Evolutionary conservation across 2,888 invertebrate species (phyloP).

Genomic region (Siphlonurus alternatus): DNA sequence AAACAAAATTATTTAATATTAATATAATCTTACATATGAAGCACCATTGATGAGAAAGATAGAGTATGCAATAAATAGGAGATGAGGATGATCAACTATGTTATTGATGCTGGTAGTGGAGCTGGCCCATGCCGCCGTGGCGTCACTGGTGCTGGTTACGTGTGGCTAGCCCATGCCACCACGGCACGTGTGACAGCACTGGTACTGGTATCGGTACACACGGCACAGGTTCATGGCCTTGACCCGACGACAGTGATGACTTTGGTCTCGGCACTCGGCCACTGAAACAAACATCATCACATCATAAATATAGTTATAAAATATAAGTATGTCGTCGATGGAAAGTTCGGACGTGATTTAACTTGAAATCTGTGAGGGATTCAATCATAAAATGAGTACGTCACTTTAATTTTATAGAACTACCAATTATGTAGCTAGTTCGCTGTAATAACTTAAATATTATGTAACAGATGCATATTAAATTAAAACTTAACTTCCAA

Average conservation of each 20-base stretch:
- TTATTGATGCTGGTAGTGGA: neutral
- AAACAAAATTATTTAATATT: no score
- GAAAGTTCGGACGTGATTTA: no score
- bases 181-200: slow-evolving; percentile 73
- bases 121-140: neutral
- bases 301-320: slow-evolving; percentile 12
- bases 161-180: neutral
- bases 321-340: slow-evolving; percentile 7
- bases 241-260: slow-evolving; percentile 73
- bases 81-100: no score
- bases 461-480: no score
- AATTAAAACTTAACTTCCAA: no score
- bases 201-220: slow-evolving; percentile 61
- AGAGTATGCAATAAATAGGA: neutral
- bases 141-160: neutral
- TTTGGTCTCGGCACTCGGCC: slow-evolving; percentile 59
- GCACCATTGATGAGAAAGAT: neutral
- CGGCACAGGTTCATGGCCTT: slow-evolving; percentile 78
- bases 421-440: neutral
- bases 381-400: neutral
- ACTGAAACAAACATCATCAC: slow-evolving; percentile 29
- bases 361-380: no score
- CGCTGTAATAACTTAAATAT: no score
- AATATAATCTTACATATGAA: no score
- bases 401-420: neutral